Evolutionary conservation across 2,113 vertebrate species (phyloP).

Genomic region (Podiceps cristatus): DNA sequence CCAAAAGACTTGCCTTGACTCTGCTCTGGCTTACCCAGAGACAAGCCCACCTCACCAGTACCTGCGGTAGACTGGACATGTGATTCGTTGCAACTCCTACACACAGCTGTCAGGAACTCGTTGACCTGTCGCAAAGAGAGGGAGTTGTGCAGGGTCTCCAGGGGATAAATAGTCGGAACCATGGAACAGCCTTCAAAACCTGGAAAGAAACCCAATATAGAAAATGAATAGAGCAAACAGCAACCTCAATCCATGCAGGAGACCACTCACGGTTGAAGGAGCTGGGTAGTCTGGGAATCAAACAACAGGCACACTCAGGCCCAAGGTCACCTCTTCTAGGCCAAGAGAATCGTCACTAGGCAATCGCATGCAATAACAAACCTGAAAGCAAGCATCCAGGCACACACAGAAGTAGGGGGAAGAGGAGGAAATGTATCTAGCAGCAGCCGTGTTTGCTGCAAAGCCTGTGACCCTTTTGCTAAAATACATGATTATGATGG

Average conservation of each 20-base stretch:
- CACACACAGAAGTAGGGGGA: neutral
- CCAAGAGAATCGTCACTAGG: neutral
- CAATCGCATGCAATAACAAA: conserved; percentile 48
- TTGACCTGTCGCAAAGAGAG: conserved; percentile 95
- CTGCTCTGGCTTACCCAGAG: neutral
- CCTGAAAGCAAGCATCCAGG: conserved; percentile 27
- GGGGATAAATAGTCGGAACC: conserved; percentile 97
- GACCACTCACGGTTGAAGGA: neutral
- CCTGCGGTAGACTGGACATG: conserved; percentile 87
- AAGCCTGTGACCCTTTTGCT: neutral
- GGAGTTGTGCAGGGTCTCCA: conserved; percentile 98
- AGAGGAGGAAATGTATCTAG: neutral
- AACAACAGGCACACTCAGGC: conserved; percentile 20
- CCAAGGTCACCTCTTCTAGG: neutral
- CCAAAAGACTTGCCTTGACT: neutral
- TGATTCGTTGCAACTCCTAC: conserved; percentile 83
- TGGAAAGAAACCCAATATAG: conserved; percentile 75
- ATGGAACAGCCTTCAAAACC: conserved; percentile 99
- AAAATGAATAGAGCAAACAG: conserved; percentile 32
- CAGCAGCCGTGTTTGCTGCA: neutral
- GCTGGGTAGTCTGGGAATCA: neutral
- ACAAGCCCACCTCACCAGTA: conserved; percentile 41
- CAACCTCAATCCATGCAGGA: neutral
- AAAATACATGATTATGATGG: neutral
- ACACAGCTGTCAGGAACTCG: conserved; percentile 88